Conservation (phyloP, 2,113 vertebrate species). For the Hemiprocne comata region DNA sequence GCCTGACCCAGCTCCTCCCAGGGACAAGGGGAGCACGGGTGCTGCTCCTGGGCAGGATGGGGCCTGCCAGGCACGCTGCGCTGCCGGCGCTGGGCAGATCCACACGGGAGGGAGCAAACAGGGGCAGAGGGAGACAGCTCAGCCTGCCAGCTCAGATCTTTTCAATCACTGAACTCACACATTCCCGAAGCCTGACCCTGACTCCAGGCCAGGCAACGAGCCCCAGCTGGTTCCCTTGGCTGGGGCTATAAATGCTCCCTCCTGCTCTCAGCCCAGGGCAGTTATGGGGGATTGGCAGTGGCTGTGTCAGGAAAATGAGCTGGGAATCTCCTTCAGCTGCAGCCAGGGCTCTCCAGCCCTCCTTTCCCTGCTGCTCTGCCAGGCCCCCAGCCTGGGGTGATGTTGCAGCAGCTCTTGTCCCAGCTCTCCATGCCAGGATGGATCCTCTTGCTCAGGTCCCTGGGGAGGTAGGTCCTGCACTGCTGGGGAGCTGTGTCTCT, state of each 20-base stretch:
- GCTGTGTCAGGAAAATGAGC: not conserved
- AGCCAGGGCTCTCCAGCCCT: not conserved
- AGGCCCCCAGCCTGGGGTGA: not conserved
- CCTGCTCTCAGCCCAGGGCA: not conserved
- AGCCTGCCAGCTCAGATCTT: not conserved
- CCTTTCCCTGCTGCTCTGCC: not conserved
- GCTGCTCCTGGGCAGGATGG: not conserved
- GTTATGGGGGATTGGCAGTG: not conserved
- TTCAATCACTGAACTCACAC: not conserved
- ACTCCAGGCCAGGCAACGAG: not conserved
- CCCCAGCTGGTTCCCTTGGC: not conserved
- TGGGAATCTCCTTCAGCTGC: not conserved
- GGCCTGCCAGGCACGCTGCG: not conserved
- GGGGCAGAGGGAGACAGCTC: not conserved
- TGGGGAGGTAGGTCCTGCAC: not conserved
- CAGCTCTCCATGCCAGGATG: accelerated
- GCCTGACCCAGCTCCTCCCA: not conserved
- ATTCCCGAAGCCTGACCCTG: not conserved
- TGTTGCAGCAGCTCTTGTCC: not conserved
- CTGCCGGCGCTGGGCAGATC: not conserved
- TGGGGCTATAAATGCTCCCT: not conserved
- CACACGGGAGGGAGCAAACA: not conserved
- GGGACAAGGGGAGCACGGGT: not conserved
- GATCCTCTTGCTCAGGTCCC: accelerated
- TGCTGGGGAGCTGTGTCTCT: not conserved